Evolutionary conservation across 1,140 invertebrate species (phyloP).

Genomic region (Sycophila sp.): DNA sequence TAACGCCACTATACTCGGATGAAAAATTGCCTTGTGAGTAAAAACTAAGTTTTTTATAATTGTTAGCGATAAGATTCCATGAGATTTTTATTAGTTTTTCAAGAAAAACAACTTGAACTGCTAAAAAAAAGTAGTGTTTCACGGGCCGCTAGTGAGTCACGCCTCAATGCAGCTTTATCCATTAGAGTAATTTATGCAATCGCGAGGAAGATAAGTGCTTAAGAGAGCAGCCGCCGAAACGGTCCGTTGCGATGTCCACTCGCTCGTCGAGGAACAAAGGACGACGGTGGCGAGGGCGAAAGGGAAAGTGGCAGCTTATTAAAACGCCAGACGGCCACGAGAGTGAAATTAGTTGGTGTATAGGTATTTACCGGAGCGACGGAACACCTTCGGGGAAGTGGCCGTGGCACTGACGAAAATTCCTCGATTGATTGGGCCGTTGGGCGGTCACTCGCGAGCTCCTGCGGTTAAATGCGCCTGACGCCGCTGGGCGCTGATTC

Average conservation of each 20-base stretch:
- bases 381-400: no score
- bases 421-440: no score
- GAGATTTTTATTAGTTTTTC: no score
- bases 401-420: no score
- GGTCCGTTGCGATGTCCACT: neutral
- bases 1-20: slow-evolving; percentile 25
- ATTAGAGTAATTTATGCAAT: neutral
- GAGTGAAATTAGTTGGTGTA: no score
- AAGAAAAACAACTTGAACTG: neutral
- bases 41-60: neutral
- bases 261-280: neutral
- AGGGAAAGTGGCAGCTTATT: slow-evolving; percentile 16
- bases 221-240: no score
- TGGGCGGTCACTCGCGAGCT: no score
- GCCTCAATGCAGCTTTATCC: neutral
- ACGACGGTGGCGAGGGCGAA: neutral
- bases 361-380: neutral
- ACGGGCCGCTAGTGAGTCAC: no score
- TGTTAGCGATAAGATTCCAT: neutral
- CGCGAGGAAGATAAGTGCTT: neutral
- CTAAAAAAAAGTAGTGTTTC: neutral
- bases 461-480: slow-evolving; percentile 10
- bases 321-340: neutral
- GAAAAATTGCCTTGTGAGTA: slow-evolving; percentile 35
- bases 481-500: slow-evolving; percentile 4